phyloP scores from a whole-genome alignment of 2,888 invertebrate species.

The Salticus scenicus region DNA sequence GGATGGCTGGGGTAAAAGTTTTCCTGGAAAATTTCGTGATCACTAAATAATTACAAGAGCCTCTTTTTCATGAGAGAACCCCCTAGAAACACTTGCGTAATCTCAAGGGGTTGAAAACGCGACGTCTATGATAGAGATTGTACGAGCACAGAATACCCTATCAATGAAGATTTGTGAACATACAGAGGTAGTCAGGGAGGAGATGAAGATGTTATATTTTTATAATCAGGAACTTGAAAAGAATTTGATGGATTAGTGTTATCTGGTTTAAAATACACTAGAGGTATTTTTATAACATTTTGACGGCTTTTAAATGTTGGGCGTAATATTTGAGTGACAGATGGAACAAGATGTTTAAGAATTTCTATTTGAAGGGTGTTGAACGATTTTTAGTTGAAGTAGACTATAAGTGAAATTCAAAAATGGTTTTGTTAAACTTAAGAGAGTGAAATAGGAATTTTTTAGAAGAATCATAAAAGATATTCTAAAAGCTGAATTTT shows the following conservation, averaged over 20 bases:
- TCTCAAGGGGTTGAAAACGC: background rate
- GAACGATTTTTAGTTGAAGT: too few relatives aligned
- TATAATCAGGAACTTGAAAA: background rate
- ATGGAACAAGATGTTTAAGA: too few relatives aligned
- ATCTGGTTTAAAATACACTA: background rate
- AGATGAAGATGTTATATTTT: background rate
- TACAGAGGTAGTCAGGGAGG: background rate
- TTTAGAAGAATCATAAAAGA: too few relatives aligned
- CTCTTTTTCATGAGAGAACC: background rate
- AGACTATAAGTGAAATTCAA: too few relatives aligned
- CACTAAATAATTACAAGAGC: slow-evolving; percentile 62
- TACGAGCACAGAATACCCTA: background rate
- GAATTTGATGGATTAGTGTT: background rate
- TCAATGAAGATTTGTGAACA: background rate
- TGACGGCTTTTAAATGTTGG: too few relatives aligned
- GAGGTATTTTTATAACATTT: too few relatives aligned
- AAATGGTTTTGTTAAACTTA: too few relatives aligned
- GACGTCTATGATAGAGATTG: background rate
- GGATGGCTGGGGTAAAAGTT: slow-evolving; percentile 33
- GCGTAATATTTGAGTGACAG: too few relatives aligned
- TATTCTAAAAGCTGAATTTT: too few relatives aligned
- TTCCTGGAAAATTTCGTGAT: slow-evolving; percentile 30
- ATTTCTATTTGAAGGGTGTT: too few relatives aligned
- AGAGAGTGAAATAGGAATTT: too few relatives aligned
- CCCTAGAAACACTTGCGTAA: slow-evolving; percentile 4